These are phyloP conservation scores for Panonychus citri DNA, from an alignment of 1,140 invertebrate genomes.

Conservation along the genomic window DNA sequence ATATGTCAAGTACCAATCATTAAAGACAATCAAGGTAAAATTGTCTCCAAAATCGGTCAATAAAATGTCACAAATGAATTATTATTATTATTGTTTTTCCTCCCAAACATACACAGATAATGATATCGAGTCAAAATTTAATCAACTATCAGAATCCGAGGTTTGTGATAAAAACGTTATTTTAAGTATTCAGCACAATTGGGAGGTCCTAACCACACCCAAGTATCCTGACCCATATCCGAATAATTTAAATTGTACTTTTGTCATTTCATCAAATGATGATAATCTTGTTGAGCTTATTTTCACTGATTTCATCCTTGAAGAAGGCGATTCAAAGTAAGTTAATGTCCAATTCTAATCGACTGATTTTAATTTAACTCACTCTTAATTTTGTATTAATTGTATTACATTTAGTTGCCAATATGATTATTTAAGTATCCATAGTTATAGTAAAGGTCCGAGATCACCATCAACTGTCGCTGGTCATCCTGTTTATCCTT, in stretches of 20 bases:
- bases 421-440: neutral
- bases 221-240: conserved; percentile 42
- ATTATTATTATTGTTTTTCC: neutral
- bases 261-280: conserved; percentile 30
- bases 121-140: too few relatives aligned
- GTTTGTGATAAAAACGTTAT: neutral
- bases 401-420: conserved; percentile 22
- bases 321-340: conserved; percentile 38
- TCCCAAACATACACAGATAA: too few relatives aligned
- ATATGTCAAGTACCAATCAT: conserved; percentile 32
- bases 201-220: conserved; percentile 32
- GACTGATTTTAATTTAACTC: too few relatives aligned
- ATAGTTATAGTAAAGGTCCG: too few relatives aligned
- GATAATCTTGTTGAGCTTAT: conserved; percentile 34
- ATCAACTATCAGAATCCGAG: too few relatives aligned
- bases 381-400: conserved; percentile 3
- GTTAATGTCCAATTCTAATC: conserved; percentile 17
- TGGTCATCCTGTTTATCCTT: too few relatives aligned
- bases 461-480: too few relatives aligned
- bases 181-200: neutral
- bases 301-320: conserved; percentile 41
- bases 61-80: neutral
- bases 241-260: conserved; percentile 38
- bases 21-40: too few relatives aligned
- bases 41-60: conserved; percentile 14